A percentile compares a stretch with the other conserved stretches of the same genome.
Conservation (phyloP, 2,888 invertebrate species). For the Calameuta pallipes region DNA sequence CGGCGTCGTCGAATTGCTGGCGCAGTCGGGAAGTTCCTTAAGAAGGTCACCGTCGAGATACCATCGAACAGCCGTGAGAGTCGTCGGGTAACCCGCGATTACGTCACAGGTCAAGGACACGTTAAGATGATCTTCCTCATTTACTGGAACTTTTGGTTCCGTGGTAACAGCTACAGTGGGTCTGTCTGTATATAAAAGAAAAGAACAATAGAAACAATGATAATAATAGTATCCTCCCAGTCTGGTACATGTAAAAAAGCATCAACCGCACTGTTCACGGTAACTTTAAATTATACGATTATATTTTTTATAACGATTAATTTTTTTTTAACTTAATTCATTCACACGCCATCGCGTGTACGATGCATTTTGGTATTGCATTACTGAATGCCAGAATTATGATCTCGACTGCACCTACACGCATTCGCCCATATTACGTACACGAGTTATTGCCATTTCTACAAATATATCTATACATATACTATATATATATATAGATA, state of each 20-base stretch:
- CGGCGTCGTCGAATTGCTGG: conserved; percentile 64
- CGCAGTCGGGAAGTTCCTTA: conserved; percentile 87
- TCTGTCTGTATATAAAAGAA: conserved; percentile 71
- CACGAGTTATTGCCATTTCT: background rate
- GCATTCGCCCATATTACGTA: background rate
- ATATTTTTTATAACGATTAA: background rate
- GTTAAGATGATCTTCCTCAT: conserved; percentile 82
- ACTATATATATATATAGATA: background rate
- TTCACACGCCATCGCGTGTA: background rate
- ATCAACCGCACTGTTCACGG: background rate
- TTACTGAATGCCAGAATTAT: background rate
- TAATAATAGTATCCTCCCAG: background rate
- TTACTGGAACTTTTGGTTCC: conserved; percentile 81
- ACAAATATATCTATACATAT: background rate
- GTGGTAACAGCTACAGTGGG: conserved; percentile 82
- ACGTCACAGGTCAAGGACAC: conserved; percentile 87
- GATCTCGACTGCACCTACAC: background rate
- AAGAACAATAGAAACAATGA: background rate
- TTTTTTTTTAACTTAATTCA: background rate
- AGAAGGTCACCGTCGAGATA: conserved; percentile 84
- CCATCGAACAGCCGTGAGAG: conserved; percentile 84
- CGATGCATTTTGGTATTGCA: background rate
- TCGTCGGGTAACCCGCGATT: conserved; percentile 81
- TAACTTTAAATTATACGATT: background rate
- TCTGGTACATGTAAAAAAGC: background rate